Conservation (phyloP, 2,113 vertebrate genomes). For the Coturnix japonica region DNA sequence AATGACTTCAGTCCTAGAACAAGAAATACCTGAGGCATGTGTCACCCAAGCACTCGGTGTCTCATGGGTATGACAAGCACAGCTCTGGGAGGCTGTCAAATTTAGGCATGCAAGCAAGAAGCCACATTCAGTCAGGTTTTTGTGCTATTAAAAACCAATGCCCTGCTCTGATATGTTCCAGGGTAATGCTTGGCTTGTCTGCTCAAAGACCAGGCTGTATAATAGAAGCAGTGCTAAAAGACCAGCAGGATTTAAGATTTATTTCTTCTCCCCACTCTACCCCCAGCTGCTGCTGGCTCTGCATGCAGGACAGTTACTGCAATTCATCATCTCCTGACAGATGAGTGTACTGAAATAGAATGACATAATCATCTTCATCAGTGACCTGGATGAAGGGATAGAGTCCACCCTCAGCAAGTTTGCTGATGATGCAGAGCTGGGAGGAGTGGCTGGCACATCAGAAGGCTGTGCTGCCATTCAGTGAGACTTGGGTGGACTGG, state of each 20-base stretch:
- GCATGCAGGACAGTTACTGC: slow-evolving; percentile 25
- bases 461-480: too few relatives aligned
- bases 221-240: slow-evolving; percentile 10
- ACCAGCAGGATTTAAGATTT: slow-evolving; percentile 13
- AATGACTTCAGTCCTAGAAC: slow-evolving; percentile 37
- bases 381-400: too few relatives aligned
- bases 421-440: too few relatives aligned
- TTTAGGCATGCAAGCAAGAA: not conserved
- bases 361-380: slow-evolving; percentile 28
- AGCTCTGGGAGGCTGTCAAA: not conserved
- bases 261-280: slow-evolving; percentile 8
- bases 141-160: not conserved
- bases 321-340: slow-evolving; percentile 51
- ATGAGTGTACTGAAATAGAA: slow-evolving; percentile 47
- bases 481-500: too few relatives aligned
- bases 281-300: slow-evolving; percentile 45
- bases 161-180: not conserved
- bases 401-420: too few relatives aligned
- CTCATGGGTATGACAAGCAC: slow-evolving; percentile 6
- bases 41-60: not conserved
- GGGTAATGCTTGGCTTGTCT: not conserved
- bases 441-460: too few relatives aligned
- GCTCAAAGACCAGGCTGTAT: not conserved
- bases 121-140: not conserved
- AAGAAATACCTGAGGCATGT: slow-evolving; percentile 39